Evolutionary conservation across 2,797 vertebrate genomes (phyloP).

Genomic region (Paguma larvata): DNA sequence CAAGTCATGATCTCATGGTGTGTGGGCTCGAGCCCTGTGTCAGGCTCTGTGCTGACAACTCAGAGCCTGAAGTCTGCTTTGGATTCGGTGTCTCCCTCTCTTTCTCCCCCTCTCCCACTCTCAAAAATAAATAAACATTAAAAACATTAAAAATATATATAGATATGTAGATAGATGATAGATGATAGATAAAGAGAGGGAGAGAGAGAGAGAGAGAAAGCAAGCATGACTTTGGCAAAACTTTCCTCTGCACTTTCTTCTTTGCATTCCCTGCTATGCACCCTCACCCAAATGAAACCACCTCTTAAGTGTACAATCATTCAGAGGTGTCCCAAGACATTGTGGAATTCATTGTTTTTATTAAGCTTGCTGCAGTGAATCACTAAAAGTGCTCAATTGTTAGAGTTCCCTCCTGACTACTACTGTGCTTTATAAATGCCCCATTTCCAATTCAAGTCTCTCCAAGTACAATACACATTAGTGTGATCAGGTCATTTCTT

Average conservation of each 20-base stretch:
- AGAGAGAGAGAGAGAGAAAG: background rate
- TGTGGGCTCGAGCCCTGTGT: too few relatives aligned
- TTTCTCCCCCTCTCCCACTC: too few relatives aligned
- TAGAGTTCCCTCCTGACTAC: conserved; percentile 79
- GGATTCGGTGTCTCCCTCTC: too few relatives aligned
- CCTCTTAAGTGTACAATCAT: conserved; percentile 23
- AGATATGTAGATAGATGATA: too few relatives aligned
- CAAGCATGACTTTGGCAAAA: conserved; percentile 69
- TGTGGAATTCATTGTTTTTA: conserved; percentile 60
- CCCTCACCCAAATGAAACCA: conserved; percentile 54
- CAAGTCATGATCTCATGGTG: too few relatives aligned
- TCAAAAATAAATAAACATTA: too few relatives aligned
- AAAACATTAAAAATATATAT: too few relatives aligned
- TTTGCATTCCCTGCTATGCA: conserved; percentile 59
- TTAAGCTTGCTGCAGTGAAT: conserved; percentile 52
- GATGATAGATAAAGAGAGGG: too few relatives aligned
- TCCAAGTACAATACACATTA: conserved; percentile 57
- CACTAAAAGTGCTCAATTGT: conserved; percentile 79
- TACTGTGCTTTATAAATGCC: conserved; percentile 71
- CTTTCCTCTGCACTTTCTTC: background rate
- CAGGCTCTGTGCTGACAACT: too few relatives aligned
- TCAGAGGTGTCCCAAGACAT: conserved; percentile 75
- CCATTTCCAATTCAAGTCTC: conserved; percentile 72
- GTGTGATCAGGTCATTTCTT: conserved; percentile 69
- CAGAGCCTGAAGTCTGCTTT: too few relatives aligned